Percentiles rank a stretch among this genome's conserved stretches.
Evolutionary conservation across 1,140 invertebrate genomes (phyloP).

Genomic region (Stegodyphus dumicola): DNA sequence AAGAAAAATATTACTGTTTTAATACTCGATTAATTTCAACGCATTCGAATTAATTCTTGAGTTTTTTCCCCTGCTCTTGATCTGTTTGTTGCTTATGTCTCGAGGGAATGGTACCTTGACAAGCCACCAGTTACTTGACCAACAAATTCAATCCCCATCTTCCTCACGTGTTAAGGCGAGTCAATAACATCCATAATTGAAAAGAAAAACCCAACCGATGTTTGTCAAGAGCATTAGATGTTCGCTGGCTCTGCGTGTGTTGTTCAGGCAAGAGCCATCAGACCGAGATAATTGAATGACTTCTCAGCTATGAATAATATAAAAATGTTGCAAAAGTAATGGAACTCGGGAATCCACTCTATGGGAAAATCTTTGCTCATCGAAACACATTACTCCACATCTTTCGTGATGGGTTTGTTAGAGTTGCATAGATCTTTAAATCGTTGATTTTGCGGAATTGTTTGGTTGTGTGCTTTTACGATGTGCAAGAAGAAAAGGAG

Average conservation of each 20-base stretch:
- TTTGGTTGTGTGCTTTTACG: not conserved
- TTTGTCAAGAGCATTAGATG: conserved; percentile 56
- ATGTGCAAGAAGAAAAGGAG: no score
- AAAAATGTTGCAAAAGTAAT: conserved; percentile 57
- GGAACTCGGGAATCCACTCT: conserved; percentile 26
- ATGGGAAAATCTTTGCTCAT: not conserved
- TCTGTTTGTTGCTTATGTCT: not conserved
- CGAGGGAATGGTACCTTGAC: conserved; percentile 29
- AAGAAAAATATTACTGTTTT: no score
- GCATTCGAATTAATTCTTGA: no score
- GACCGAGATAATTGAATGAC: conserved; percentile 53
- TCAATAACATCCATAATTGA: conserved; percentile 54
- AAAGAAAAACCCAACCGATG: conserved; percentile 42
- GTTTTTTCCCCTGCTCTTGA: not conserved
- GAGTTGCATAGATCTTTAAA: conserved; percentile 46
- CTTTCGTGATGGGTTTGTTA: conserved; percentile 13
- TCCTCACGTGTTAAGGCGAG: conserved; percentile 49
- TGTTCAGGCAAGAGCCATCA: conserved; percentile 26
- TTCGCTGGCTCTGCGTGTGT: not conserved
- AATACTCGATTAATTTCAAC: no score
- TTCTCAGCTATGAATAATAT: conserved; percentile 50
- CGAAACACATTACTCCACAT: conserved; percentile 16
- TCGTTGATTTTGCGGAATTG: conserved; percentile 8
- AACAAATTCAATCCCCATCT: conserved; percentile 26
- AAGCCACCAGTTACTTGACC: conserved; percentile 46